A percentile compares a stretch with the other conserved stretches of the same genome.
Conservation (phyloP, 2,113 vertebrate genomes). For the Cyanoramphus novaezelandiae region DNA sequence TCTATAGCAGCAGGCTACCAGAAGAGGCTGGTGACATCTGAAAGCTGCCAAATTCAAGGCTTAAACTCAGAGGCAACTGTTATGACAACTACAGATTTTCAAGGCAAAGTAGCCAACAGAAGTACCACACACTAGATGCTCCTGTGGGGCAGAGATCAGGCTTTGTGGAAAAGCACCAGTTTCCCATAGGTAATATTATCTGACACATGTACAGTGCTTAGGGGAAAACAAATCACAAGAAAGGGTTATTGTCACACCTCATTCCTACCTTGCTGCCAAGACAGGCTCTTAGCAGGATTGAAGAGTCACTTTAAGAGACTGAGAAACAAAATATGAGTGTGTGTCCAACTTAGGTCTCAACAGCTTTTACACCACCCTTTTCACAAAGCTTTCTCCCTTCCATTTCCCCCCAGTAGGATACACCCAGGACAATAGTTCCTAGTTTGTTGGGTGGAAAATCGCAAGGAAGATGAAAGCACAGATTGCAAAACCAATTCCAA, state of each 20-base stretch:
- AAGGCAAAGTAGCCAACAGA: background rate
- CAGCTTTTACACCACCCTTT: background rate
- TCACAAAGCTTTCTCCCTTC: background rate
- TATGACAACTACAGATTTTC: background rate
- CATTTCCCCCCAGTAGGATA: background rate
- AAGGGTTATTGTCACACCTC: background rate
- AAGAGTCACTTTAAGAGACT: background rate
- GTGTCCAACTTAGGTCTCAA: background rate
- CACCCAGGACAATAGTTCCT: background rate
- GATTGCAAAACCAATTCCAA: constrained; percentile 7
- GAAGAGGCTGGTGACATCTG: background rate
- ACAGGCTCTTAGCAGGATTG: background rate
- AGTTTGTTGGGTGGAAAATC: background rate
- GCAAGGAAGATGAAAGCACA: background rate
- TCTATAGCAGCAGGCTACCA: background rate
- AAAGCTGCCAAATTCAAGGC: background rate
- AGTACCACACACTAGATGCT: background rate
- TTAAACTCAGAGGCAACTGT: background rate
- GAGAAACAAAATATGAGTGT: background rate
- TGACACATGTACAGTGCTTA: background rate
- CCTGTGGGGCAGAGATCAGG: background rate
- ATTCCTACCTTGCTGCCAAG: background rate
- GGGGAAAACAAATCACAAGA: constrained; percentile 1
- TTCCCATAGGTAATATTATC: background rate
- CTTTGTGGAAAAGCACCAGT: background rate